Conservation (phyloP, 2,797 vertebrate genomes). For the Phataginus tricuspis region DNA sequence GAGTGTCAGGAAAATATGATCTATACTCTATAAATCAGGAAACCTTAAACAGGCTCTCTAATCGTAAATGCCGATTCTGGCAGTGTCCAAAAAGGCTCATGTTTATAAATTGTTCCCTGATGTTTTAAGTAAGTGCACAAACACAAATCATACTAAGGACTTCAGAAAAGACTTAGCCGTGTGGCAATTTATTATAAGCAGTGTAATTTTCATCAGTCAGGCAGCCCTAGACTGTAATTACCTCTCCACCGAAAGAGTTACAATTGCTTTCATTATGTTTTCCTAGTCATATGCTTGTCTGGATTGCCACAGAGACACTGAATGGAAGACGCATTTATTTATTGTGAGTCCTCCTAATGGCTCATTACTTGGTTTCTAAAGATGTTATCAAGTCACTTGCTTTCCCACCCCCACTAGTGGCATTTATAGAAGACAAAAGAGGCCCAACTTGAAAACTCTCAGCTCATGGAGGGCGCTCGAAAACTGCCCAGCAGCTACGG, state of each 20-base stretch:
- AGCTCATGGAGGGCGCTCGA: background rate
- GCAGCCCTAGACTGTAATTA: constrained; percentile 75
- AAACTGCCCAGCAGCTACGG: background rate
- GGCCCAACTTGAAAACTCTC: background rate
- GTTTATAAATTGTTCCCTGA: constrained; percentile 85
- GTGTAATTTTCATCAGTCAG: constrained; percentile 80
- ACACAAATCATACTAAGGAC: constrained; percentile 78
- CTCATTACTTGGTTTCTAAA: constrained; percentile 71
- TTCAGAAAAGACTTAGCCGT: constrained; percentile 78
- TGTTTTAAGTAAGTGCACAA: constrained; percentile 84
- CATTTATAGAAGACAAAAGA: constrained; percentile 58
- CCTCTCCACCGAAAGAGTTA: constrained; percentile 63
- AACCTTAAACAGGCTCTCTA: constrained; percentile 78
- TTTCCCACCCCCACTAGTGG: background rate
- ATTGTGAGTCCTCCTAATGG: constrained; percentile 51
- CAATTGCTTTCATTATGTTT: constrained; percentile 77
- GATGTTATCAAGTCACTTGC: constrained; percentile 52
- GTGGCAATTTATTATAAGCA: constrained; percentile 78
- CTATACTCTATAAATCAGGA: constrained; percentile 83
- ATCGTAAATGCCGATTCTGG: constrained; percentile 80
- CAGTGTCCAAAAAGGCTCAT: constrained; percentile 77
- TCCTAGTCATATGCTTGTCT: constrained; percentile 64
- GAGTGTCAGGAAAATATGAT: constrained; percentile 84
- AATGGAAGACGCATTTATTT: constrained; percentile 62
- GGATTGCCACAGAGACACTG: constrained; percentile 61